phyloP scores from a whole-genome alignment of 2,113 vertebrate species.

The Castor canadensis region DNA sequence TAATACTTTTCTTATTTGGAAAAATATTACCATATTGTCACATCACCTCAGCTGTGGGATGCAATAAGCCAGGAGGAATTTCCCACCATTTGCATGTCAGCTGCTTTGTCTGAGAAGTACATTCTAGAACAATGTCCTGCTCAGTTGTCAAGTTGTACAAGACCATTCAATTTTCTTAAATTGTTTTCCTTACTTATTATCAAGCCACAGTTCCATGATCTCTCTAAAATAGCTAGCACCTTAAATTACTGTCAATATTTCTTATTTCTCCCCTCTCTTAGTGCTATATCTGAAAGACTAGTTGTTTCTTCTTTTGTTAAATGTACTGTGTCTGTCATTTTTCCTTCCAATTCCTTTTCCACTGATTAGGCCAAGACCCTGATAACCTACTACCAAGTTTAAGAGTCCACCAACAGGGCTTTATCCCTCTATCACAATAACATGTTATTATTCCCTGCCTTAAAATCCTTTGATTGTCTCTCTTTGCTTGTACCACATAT shows the following conservation, averaged over 20 bases:
- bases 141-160: background rate
- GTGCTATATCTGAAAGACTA: background rate
- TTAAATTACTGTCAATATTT: background rate
- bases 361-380: background rate
- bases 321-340: background rate
- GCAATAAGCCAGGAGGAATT: background rate
- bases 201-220: background rate
- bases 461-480: background rate
- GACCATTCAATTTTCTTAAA: background rate
- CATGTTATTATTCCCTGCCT: background rate
- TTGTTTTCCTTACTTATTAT: slow-evolving; percentile 16
- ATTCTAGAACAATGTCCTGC: background rate
- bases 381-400: background rate
- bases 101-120: background rate
- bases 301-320: background rate
- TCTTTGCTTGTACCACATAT: background rate
- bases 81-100: background rate
- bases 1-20: background rate
- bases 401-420: background rate
- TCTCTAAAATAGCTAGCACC: background rate
- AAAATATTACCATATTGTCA: background rate
- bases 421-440: background rate
- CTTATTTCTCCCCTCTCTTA: background rate
- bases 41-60: background rate
- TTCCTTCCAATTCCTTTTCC: background rate